phyloP scores from a whole-genome alignment of 2,888 invertebrate species.

The Miltochrista miniata region DNA sequence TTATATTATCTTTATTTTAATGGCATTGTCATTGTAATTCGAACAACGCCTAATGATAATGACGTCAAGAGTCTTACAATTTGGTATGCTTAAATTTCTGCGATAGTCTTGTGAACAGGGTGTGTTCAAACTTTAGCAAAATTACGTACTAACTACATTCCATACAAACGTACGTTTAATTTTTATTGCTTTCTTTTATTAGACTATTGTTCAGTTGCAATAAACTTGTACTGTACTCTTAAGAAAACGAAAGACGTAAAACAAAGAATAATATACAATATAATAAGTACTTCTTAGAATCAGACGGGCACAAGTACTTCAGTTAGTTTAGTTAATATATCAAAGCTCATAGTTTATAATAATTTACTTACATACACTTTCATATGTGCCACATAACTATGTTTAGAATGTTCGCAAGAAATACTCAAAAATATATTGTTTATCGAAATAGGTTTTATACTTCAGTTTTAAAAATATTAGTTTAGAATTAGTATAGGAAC shows the following conservation, averaged over 20 bases:
- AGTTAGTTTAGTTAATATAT: constrained; percentile 44
- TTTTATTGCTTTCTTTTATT: constrained; percentile 1
- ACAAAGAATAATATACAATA: constrained; percentile 24
- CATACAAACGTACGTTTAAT: constrained; percentile 12
- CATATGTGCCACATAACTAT: constrained; percentile 51
- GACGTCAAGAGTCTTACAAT: neutral
- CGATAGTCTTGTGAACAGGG: constrained; percentile 1
- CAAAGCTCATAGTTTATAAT: constrained; percentile 34
- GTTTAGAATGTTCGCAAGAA: constrained; percentile 13
- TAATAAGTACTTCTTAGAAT: constrained; percentile 23
- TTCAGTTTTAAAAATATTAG: neutral
- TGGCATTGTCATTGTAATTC: no score
- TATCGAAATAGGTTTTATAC: neutral
- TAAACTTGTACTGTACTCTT: neutral
- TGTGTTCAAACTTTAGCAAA: neutral
- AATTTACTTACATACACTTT: constrained; percentile 20
- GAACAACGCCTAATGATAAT: neutral
- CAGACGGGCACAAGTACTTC: constrained; percentile 77
- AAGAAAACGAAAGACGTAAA: constrained; percentile 23
- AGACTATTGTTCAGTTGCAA: neutral
- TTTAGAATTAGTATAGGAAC: neutral
- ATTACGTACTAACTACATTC: constrained; percentile 21
- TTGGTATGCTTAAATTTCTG: neutral
- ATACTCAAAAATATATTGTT: constrained; percentile 9
- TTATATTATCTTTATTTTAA: no score